Percentiles rank a stretch among this genome's conserved stretches.
These are phyloP conservation scores for Poeciliopsis turrubarensis DNA, from an alignment of 2,113 vertebrate species.

Conservation along the genomic window DNA sequence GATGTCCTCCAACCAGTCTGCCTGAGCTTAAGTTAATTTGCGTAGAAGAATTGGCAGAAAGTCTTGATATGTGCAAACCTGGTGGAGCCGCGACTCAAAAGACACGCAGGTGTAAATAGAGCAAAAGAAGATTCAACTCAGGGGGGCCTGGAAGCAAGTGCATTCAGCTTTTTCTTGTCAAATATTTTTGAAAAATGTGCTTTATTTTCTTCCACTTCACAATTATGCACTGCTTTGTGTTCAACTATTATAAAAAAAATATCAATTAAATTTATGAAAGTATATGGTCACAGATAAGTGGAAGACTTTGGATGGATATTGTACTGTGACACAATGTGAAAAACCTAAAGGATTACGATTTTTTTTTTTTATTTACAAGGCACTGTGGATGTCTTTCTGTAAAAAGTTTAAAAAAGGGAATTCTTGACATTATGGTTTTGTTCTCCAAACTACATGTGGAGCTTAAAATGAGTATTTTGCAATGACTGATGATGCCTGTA, in stretches of 20 bases:
- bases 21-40: not conserved
- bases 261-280: not conserved
- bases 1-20: not conserved
- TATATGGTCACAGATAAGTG: not conserved
- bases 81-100: not conserved
- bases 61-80: not conserved
- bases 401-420: conserved; percentile 64
- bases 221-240: not conserved
- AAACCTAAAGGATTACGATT: not conserved
- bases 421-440: conserved; percentile 19
- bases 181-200: no score
- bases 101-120: not conserved
- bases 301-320: not conserved
- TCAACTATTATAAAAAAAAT: not conserved
- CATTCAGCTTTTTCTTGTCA: no score
- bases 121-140: no score
- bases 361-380: not conserved
- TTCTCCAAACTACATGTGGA: conserved; percentile 12
- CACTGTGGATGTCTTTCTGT: conserved; percentile 15
- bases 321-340: not conserved
- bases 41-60: not conserved
- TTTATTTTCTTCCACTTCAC: not conserved
- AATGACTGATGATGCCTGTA: conserved; percentile 18
- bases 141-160: no score
- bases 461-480: conserved; percentile 26